A percentile compares a stretch with the other conserved stretches of the same genome.
Evolutionary conservation across 1,140 invertebrate species (phyloP).

Genomic region (Aphidius gifuensis): DNA sequence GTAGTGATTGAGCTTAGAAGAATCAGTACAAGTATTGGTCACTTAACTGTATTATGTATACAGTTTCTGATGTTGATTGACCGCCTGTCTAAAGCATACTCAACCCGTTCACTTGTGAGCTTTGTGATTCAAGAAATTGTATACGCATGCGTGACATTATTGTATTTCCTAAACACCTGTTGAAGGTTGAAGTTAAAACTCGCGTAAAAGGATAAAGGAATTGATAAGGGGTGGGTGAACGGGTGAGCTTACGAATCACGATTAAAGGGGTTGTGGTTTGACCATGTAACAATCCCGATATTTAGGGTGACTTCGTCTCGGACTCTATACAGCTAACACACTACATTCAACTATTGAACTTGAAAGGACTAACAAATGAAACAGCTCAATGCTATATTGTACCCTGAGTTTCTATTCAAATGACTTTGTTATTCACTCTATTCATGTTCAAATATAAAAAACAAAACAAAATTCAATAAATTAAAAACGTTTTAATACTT

Average conservation of each 20-base stretch:
- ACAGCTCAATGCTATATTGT: no score
- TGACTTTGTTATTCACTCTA: no score
- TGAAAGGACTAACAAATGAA: no score
- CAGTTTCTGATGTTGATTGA: slow-evolving; percentile 1
- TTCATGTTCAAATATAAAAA: background rate
- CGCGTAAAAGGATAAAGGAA: slow-evolving; percentile 24
- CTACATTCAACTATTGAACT: background rate
- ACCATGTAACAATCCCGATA: slow-evolving; percentile 46
- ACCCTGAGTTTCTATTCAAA: no score
- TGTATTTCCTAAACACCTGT: slow-evolving; percentile 58
- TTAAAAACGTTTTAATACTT: no score
- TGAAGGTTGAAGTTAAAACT: slow-evolving; percentile 52
- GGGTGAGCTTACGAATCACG: slow-evolving; percentile 39
- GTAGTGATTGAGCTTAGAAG: no score
- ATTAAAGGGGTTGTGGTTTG: slow-evolving; percentile 52
- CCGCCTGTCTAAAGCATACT: background rate
- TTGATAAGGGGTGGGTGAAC: background rate
- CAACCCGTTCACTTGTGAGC: slow-evolving; percentile 22
- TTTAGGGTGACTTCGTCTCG: slow-evolving; percentile 21
- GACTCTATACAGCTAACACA: background rate
- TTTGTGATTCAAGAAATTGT: slow-evolving; percentile 46
- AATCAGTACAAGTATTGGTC: no score
- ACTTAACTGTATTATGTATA: no score
- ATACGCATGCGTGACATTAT: slow-evolving; percentile 54
- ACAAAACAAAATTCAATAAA: background rate